These are phyloP conservation scores for Meloidogyne exigua DNA, from an alignment of 1,140 invertebrate species.

Conservation along the genomic window DNA sequence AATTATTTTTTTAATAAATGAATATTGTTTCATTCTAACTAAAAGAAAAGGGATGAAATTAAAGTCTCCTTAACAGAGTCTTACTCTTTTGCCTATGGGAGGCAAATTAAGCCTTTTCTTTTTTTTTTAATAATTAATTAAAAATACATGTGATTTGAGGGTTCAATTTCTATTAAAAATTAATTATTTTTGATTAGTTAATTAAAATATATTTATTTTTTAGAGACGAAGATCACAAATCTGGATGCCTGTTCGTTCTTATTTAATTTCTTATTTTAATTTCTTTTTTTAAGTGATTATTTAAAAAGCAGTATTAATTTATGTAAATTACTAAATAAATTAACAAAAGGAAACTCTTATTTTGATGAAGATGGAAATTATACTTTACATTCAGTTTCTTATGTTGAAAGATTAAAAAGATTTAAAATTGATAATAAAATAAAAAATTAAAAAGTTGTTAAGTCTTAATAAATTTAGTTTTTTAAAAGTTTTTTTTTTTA, in stretches of 20 bases:
- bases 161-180: neutral
- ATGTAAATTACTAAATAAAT: conserved; percentile 32
- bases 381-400: conserved; percentile 5
- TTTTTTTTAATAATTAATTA: too few relatives aligned
- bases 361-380: conserved; percentile 34
- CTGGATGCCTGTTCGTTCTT: conserved; percentile 3
- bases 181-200: too few relatives aligned
- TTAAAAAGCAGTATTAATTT: conserved; percentile 33
- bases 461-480: neutral
- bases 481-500: neutral
- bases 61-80: too few relatives aligned
- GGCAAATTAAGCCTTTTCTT: too few relatives aligned
- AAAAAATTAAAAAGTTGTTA: neutral
- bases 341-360: conserved; percentile 7
- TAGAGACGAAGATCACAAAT: conserved; percentile 11
- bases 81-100: too few relatives aligned
- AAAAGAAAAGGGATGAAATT: too few relatives aligned
- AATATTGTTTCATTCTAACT: too few relatives aligned
- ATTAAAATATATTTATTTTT: neutral
- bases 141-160: too few relatives aligned
- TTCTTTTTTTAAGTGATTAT: conserved; percentile 23
- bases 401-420: conserved; percentile 15
- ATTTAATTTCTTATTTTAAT: neutral
- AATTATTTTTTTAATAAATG: neutral
- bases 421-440: conserved; percentile 6